Evolutionary conservation across 2,888 invertebrate species (phyloP).

Genomic region (Drosophila macrospina): DNA sequence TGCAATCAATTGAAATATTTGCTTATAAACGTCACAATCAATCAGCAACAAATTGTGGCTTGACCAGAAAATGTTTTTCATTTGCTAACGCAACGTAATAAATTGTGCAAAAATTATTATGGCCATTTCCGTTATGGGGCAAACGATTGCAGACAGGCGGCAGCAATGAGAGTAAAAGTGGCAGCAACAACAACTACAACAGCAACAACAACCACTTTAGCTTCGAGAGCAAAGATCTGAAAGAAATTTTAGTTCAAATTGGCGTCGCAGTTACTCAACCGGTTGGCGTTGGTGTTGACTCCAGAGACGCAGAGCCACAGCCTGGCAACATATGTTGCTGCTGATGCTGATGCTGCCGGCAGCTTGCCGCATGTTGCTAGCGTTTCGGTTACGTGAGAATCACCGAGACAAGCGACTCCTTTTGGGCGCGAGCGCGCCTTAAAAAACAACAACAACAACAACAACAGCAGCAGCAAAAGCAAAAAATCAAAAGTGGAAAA

Average conservation of each 20-base stretch:
- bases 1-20: conserved; percentile 57
- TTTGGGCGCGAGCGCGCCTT: conserved; percentile 70
- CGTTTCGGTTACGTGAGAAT: conserved; percentile 73
- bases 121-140: conserved; percentile 71
- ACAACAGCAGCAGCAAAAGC: conserved; percentile 47
- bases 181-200: conserved; percentile 28
- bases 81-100: conserved; percentile 70
- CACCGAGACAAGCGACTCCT: conserved; percentile 59
- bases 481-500: conserved; percentile 76
- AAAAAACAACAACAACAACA: conserved; percentile 43
- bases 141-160: conserved; percentile 36
- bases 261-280: conserved; percentile 66
- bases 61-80: conserved; percentile 60
- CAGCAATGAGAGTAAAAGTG: conserved; percentile 74
- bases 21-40: conserved; percentile 55
- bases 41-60: conserved; percentile 39
- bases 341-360: conserved; percentile 45
- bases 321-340: conserved; percentile 57
- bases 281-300: conserved; percentile 66
- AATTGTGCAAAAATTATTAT: conserved; percentile 75
- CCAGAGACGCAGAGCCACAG: conserved; percentile 30
- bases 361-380: conserved; percentile 54
- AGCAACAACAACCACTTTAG: conserved; percentile 33
- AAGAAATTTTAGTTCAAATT: conserved; percentile 63
- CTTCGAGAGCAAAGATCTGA: conserved; percentile 67